Base-by-base conservation (phyloP, 2,888 invertebrate genomes). In the Platynereis dumerilii region DNA sequence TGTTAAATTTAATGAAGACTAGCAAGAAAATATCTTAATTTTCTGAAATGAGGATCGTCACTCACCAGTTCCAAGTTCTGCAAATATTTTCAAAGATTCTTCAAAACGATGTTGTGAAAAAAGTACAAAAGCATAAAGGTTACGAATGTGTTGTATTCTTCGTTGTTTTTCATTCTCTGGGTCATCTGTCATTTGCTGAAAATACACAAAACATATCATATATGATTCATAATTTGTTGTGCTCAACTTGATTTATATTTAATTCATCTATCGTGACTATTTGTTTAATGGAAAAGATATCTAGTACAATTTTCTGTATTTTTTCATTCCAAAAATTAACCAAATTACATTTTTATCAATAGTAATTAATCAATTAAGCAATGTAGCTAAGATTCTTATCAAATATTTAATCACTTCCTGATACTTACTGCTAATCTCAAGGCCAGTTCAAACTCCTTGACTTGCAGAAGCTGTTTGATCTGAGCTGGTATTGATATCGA, bases 361-460 rank as follows among this genome's bases (percentile, higher is more conserved):
- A n/a, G n/a, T 7, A 29, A 58, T 48, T 24, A 48, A 7, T 26
- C 20, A 60, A 3, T n/a, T 12, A 24, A 52, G 24, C 15, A 5
- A 60, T 53, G 27, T 15, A 57, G 5, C 54, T 17, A 27, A 55
- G 7, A 10, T 5, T 24, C 7, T n/a, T 7, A 42, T 10, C 42
- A 42, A 10, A 12, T 42, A 12, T 42, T 17, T 42, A 12, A 12
- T 42, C 42, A 42, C 10, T 42, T 42, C 10, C 17, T 12, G 17
- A 42, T n/a, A 87, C 89, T 87, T 85, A 95, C 96, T 63, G 93
- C 93, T 71, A 97, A 85, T 82, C 92, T 91, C 26, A 96, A 88
- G 1, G 98, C 98, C 64, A 98, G 86, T 82, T 96, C 93, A 85
- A 96, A 99, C 80, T 96, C 93, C 81, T 95, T 94, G 74, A 92